Evolutionary conservation across 2,113 vertebrate genomes (phyloP), one percentile per base, ranked within the genome.

Genomic region (Gnathonemus echidnorhynchus): DNA sequence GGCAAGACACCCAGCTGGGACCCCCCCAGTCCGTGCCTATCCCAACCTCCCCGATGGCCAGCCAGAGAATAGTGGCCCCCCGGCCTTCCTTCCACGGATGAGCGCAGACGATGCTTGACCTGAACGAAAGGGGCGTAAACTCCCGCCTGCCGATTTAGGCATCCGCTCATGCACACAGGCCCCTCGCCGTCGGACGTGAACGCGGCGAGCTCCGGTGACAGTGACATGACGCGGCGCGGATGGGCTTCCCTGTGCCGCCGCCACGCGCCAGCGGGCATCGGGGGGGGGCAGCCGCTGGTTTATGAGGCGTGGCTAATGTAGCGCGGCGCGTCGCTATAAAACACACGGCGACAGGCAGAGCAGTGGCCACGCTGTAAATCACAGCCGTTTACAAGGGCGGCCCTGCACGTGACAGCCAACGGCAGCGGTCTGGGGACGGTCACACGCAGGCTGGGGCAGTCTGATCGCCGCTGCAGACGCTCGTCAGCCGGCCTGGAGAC

Each of bases 301-400:
- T 93, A 95, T 94, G 95, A 95, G 92, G 93, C 74, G 91, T 92
- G 83, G 89, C 92, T 94, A 95, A 95, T 94, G 92, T 91, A 92
- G 48, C 50, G 6, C 9, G 53, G 89, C 52, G 19, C 52, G 53
- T 89, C 46, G 58, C 77, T 53, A 89, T 89, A 89, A 89, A 89
- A 62, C 89, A 86, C 35, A 21, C n/a, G 3, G 80, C 17, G 80
- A 85, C 42, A 42, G 84, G 89, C 84, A 89, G 84, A 89, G 86
- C n/a, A 45, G 52, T n/a, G 27, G 24, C 46, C 70, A 46, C 3
- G 24, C 53, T 13, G 52, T 86, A 89, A 89, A 89, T 89, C 89
- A 86, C 52, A 35, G 50, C 39, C 52, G 31, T 89, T 83, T 42
- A 45, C 19, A 17, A 27, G 24, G 66, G 45, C 5, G 13, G 17